Conservation (phyloP, 2,888 invertebrate species). For the Chesias legatella region DNA sequence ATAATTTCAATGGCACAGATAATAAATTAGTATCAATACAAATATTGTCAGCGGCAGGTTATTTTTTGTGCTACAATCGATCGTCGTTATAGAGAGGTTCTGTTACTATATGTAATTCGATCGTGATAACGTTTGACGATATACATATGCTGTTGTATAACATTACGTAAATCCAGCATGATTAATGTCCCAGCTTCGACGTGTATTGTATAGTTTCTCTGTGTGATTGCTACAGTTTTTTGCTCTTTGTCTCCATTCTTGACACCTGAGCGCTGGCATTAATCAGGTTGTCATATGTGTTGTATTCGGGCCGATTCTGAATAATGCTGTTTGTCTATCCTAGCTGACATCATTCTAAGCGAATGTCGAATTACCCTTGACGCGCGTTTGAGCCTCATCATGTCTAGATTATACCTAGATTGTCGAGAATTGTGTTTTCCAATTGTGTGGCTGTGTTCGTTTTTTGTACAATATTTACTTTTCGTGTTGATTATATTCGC, state of each 20-base stretch:
- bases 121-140: constrained; percentile 46
- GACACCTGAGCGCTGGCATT: constrained; percentile 69
- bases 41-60: constrained; percentile 44
- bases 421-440: constrained; percentile 35
- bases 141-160: constrained; percentile 46
- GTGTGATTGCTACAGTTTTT: constrained; percentile 62
- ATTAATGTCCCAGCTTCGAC: constrained; percentile 59
- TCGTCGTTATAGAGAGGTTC: constrained; percentile 40
- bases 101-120: constrained; percentile 37
- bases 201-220: constrained; percentile 55
- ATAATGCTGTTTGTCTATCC: constrained; percentile 52
- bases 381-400: constrained; percentile 46
- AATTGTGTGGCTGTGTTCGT: constrained; percentile 32
- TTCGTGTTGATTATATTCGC: constrained; percentile 47
- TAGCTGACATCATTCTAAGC: constrained; percentile 54
- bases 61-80: constrained; percentile 41
- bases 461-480: constrained; percentile 47
- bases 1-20: constrained; percentile 39
- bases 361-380: constrained; percentile 50
- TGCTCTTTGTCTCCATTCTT: constrained; percentile 56
- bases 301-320: constrained; percentile 55
- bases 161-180: constrained; percentile 53
- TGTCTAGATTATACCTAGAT: constrained; percentile 43
- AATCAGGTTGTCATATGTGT: constrained; percentile 74
- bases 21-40: constrained; percentile 45